Evolutionary conservation across 35 echinoderm and acorn worm species (phyloP).

Genomic region (Amphiura filiformis): DNA sequence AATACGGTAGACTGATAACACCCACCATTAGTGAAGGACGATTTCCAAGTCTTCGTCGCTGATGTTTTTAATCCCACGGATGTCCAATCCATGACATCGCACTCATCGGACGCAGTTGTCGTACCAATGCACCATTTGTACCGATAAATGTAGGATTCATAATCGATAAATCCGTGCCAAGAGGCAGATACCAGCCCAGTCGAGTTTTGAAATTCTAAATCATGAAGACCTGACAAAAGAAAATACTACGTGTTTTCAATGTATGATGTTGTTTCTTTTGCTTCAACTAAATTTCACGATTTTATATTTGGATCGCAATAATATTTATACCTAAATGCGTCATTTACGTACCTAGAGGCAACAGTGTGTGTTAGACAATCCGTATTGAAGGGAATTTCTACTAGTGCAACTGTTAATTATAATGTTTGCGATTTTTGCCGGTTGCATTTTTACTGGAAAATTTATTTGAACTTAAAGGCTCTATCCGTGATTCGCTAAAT

Average conservation of each 20-base stretch:
- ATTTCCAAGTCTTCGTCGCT: background rate
- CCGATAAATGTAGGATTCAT: background rate
- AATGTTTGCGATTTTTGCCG: too few species aligned
- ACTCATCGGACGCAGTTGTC: background rate
- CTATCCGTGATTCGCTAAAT: too few species aligned
- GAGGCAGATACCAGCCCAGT: background rate
- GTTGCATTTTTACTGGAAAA: too few species aligned
- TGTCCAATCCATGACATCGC: background rate
- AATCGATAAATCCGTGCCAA: constrained; percentile 27
- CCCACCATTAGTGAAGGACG: constrained; percentile 23
- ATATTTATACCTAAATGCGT: background rate
- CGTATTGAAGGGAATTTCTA: too few species aligned
- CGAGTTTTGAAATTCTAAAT: constrained; percentile 41
- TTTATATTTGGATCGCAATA: background rate
- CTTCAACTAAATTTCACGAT: background rate
- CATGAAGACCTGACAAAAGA: constrained; percentile 16
- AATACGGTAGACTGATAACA: too few species aligned
- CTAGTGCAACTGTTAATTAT: too few species aligned
- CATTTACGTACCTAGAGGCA: background rate
- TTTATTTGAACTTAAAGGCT: too few species aligned
- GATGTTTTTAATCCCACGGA: constrained; percentile 10
- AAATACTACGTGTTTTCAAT: too few species aligned
- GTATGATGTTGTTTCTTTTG: too few species aligned
- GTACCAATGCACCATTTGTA: constrained; percentile 19
- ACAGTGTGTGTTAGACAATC: too few species aligned